phyloP scores from a whole-genome alignment of 2,113 vertebrate species.

The Cochlearius cochlearius region DNA sequence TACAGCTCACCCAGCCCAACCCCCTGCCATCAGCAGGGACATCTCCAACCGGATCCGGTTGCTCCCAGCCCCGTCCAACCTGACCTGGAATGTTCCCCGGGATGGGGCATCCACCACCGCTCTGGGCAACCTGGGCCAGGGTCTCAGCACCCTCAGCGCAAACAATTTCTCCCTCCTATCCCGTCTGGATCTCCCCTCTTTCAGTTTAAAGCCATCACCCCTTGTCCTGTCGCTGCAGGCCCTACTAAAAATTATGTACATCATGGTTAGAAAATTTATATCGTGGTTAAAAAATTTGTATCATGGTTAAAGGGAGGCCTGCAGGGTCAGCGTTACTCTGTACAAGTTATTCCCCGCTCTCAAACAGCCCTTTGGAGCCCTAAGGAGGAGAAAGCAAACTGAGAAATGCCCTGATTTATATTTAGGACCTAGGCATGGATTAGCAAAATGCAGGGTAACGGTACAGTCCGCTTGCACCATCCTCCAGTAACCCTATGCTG shows the following conservation, averaged over 20 bases:
- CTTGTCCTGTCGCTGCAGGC: background rate
- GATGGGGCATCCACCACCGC: background rate
- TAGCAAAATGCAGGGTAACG: background rate
- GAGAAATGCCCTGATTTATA: background rate
- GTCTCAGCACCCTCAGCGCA: rapidly evolving
- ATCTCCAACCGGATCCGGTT: rapidly evolving
- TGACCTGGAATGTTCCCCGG: rapidly evolving
- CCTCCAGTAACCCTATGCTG: background rate
- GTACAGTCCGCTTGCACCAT: background rate
- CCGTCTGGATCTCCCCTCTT: background rate
- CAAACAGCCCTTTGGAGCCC: background rate
- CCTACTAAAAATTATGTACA: background rate
- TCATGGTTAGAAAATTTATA: background rate
- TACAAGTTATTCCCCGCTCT: background rate
- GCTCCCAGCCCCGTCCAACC: background rate
- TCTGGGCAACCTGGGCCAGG: background rate
- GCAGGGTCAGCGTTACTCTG: background rate
- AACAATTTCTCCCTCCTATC: background rate
- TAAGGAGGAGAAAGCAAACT: background rate
- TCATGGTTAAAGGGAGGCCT: background rate
- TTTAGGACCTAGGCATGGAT: background rate
- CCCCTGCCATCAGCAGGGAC: background rate
- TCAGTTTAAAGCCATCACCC: background rate
- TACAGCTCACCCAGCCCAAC: rapidly evolving
- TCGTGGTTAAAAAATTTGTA: background rate